These are phyloP conservation scores for Lepus townsendii DNA, from an alignment of 2,797 vertebrate species.

Conservation along the genomic window DNA sequence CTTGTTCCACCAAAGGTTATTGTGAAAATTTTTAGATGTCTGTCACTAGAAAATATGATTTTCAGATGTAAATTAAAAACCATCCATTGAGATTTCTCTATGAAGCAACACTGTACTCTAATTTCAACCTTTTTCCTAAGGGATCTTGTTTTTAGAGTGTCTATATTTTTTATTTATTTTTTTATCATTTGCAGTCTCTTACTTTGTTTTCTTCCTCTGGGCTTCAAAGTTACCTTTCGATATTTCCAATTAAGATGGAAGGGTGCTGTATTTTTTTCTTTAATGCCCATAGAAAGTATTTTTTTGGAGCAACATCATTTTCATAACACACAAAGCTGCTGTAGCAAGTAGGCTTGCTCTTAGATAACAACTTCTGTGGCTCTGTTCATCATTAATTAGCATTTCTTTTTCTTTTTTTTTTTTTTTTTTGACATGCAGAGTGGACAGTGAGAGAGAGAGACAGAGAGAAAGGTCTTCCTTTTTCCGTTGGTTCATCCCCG, in stretches of 20 bases:
- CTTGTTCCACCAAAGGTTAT: constrained; percentile 22
- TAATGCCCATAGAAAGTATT: constrained; percentile 40
- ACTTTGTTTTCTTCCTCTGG: constrained; percentile 61
- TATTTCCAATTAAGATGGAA: constrained; percentile 71
- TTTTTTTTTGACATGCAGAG: too few species aligned
- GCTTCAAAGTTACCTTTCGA: constrained; percentile 67
- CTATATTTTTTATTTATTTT: not conserved
- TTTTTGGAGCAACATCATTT: constrained; percentile 63
- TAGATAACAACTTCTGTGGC: constrained; percentile 49
- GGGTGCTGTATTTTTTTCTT: constrained; percentile 7
- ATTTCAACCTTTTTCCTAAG: constrained; percentile 46
- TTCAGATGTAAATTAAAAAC: constrained; percentile 53
- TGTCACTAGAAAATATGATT: constrained; percentile 43
- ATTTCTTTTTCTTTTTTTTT: constrained; percentile 10
- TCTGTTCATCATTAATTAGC: constrained; percentile 72
- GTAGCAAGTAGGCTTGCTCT: constrained; percentile 24
- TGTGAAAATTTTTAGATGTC: constrained; percentile 32
- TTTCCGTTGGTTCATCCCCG: too few species aligned
- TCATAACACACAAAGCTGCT: constrained; percentile 50
- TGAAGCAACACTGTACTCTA: not conserved
- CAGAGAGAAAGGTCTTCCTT: too few species aligned
- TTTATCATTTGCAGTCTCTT: constrained; percentile 46
- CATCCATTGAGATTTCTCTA: constrained; percentile 43
- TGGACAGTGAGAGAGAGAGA: too few species aligned
- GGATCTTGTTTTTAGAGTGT: constrained; percentile 52